Evolutionary conservation across 2,113 vertebrate genomes (phyloP), one percentile per base, ranked within the genome.

Genomic region (Campylomormyrus numenius): DNA sequence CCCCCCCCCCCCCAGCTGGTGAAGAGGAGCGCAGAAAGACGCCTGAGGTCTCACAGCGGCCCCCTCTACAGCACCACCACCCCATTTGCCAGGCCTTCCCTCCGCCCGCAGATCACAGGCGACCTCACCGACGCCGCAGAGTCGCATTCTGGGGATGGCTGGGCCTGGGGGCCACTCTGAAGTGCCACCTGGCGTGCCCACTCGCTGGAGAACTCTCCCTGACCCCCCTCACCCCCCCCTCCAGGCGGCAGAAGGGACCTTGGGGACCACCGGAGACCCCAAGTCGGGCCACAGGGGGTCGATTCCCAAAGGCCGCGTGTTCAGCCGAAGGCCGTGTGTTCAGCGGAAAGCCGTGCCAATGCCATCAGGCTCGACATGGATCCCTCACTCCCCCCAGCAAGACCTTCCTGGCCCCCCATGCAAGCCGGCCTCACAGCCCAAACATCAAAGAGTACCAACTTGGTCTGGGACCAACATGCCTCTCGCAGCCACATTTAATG

Each of bases 141-240:
- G 96, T 96, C 96, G 95, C 96, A 96, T 96, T 96, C 96, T 96
- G 93, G 92, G 92, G 94, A 96, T 96, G 92, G 94, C 95, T 95
- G 94, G 91, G 83, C 92, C 91, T 66, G 92, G 93, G 95, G 94
- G 93, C 31, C 90, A 87, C 95, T 95, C 93, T 95, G 95, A 96
- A 95, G 93, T 95, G 94, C 94, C 95, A 96, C 95, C 95, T 96
- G 96, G 95, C 94, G 92, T 94, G 66, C 91, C 93, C 91, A 89
- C 87, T 93, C 94, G 91, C 93, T 27, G 83, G 88, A 91, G 94
- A 95, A 95, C 95, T 94, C 94, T 94, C 91, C 52, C 93, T 95
- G 95, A 95, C 94, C 95, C 56, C 53, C 53, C 19, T 5, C 52
- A 7, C 92, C 94, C 92, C 91, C 91, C 94, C 90, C 91, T 90